A percentile compares a stretch with the other conserved stretches of the same genome.
Conservation (phyloP, 2,113 vertebrate species). For the pig (Sus scrofa) region T2T-Sscrofa CM000822.6:74269501-74270000, state of each 20-base stretch:
- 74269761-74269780: background rate
- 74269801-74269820: too few species aligned
- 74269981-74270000: background rate
- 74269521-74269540: background rate
- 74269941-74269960: background rate
- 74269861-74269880: background rate
- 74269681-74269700: background rate
- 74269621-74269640: background rate
- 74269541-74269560: background rate
- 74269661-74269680: background rate
- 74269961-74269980: background rate
- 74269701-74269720: background rate
- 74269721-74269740: background rate
- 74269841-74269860: background rate
- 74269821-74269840: too few species aligned
- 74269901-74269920: background rate
- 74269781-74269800: background rate
- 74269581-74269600: background rate
- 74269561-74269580: background rate
- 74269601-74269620: background rate
- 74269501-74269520: too few species aligned
- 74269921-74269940: background rate
- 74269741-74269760: rapidly evolving
- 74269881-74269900: background rate
- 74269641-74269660: rapidly evolving